Base-by-base conservation (phyloP, 2,797 vertebrate genomes). In the Lithobates pipiens region DNA sequence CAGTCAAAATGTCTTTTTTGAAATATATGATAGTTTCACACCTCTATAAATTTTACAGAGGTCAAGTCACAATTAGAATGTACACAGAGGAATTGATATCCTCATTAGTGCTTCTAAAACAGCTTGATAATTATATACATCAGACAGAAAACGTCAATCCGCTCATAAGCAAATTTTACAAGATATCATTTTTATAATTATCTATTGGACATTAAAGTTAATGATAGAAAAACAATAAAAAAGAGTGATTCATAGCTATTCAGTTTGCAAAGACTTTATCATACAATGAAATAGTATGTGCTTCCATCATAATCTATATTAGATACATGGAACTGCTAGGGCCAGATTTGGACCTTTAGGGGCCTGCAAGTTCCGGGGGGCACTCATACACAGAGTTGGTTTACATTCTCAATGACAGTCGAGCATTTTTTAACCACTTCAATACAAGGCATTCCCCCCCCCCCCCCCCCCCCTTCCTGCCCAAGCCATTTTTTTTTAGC, bases 61-160 rank as follows among this genome's bases (percentile, higher is more conserved):
- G 71, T 78, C 57, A 86, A 83, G 80, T 74, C 61, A 70, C 80
- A 86, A 83, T 86, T 83, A 86, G 75, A 83, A 83, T 86, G 44
- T 83, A 83, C 70, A 75, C 80, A 83, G 76, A 86, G 69, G 70
- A 79, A 86, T 86, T 86, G 83, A 83, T 83, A 86, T 83, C 76
- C 85, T 83, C 80, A 86, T 86, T 86, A 86, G 80, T 72, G 63
- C 25, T 78, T 86, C 67, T 79, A 79, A 83, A 77, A 73, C 75
- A 83, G 76, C 76, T 83, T 86, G 80, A 83, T 61, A 86, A 83
- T 83, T 86, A 86, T 86, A 86, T 86, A 86, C 85, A 86, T 78
- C 85, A 86, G 85, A 74, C 42, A 74, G 69, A 86, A 86, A 86
- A 83, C 70, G 80, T 86, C 85, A 83, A 71, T 83, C 80, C 61